Percentiles rank a stretch among this genome's conserved stretches.
These are phyloP conservation scores for Psilopsiagon aymara DNA, from an alignment of 2,113 vertebrate genomes.

Conservation along the genomic window DNA sequence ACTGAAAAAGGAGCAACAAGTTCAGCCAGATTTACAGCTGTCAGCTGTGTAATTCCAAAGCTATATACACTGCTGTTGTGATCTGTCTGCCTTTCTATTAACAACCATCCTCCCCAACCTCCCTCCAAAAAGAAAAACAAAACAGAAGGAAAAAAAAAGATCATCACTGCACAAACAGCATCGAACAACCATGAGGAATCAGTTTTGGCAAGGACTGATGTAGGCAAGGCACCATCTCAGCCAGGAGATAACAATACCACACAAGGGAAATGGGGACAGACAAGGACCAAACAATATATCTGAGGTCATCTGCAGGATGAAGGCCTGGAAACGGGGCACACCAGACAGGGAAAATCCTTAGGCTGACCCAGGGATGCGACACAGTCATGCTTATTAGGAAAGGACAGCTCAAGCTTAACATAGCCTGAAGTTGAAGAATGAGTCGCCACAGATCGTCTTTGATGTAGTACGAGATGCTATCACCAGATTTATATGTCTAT, in stretches of 20 bases:
- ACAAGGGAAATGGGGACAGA: not conserved
- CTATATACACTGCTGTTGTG: not conserved
- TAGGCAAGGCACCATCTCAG: not conserved
- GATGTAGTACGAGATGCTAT: constrained; percentile 46
- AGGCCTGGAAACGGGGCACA: not conserved
- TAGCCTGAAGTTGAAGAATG: constrained; percentile 14
- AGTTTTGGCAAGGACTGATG: not conserved
- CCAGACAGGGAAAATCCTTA: not conserved
- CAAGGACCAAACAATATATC: not conserved
- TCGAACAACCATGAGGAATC: not conserved
- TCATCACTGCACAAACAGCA: not conserved
- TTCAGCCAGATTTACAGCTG: not conserved
- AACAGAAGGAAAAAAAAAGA: fast-evolving
- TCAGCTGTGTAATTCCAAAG: not conserved
- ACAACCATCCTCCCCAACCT: fast-evolving
- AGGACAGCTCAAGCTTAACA: not conserved
- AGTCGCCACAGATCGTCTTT: not conserved
- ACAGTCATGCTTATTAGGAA: not conserved
- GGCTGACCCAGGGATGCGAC: not conserved
- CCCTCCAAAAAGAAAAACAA: not conserved
- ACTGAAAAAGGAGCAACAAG: not conserved
- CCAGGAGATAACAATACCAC: not conserved
- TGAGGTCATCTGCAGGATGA: not conserved
- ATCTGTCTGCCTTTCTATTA: not conserved
- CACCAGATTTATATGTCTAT: constrained; percentile 39